Evolutionary conservation across 2,797 vertebrate species (phyloP).

Genomic region (Phyllotis vaccarum): DNA sequence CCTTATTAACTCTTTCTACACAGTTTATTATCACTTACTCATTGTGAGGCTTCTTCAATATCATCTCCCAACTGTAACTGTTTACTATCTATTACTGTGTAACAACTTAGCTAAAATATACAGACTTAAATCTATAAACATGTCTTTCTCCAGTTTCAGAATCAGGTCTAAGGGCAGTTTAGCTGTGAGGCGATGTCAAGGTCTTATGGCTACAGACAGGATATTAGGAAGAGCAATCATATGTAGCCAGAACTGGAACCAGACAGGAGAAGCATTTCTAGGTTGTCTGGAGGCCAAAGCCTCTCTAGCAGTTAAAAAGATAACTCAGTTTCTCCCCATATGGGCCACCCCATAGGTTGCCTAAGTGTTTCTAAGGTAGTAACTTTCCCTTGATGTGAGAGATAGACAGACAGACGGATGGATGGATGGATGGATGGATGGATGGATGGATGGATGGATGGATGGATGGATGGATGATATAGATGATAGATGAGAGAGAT

Average conservation of each 20-base stretch:
- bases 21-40: neutral
- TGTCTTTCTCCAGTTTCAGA: neutral
- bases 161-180: neutral
- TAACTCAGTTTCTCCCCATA: neutral
- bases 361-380: neutral
- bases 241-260: neutral
- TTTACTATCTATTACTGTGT: conserved; percentile 10
- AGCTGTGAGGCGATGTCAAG: neutral
- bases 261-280: neutral
- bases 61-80: neutral
- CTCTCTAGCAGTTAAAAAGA: neutral
- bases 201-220: neutral
- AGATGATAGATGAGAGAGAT: no score
- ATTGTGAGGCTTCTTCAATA: neutral
- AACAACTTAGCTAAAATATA: neutral
- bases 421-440: neutral
- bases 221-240: neutral
- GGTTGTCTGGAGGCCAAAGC: neutral
- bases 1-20: neutral
- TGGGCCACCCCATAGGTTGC: neutral
- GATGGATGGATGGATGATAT: no score
- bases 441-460: neutral
- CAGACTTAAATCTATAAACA: neutral
- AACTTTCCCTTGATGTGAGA: neutral
- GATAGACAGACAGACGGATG: no score